Evolutionary conservation across 2,888 invertebrate species (phyloP).

Genomic region (Ernsta delagoae): DNA sequence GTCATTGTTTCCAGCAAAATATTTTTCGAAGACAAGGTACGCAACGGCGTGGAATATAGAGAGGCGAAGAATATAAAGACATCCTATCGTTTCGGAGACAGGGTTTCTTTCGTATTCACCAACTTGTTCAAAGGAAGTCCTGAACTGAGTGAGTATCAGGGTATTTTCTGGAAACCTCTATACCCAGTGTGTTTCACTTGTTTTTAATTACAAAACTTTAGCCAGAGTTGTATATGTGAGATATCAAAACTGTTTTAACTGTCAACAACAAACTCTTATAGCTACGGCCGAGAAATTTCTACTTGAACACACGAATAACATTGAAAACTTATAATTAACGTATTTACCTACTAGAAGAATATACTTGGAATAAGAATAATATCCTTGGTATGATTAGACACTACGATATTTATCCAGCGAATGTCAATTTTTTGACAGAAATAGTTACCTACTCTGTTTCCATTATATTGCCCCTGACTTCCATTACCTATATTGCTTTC

Average conservation of each 20-base stretch:
- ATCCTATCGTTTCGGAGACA: constrained; percentile 54
- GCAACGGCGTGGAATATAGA: constrained; percentile 60
- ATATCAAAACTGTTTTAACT: too few relatives aligned
- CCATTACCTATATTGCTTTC: not conserved
- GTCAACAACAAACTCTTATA: too few relatives aligned
- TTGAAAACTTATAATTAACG: too few relatives aligned
- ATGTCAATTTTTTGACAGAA: not conserved
- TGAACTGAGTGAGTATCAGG: constrained; percentile 61
- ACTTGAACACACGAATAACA: too few relatives aligned
- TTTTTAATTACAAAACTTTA: too few relatives aligned
- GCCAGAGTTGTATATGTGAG: too few relatives aligned
- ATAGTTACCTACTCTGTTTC: too few relatives aligned
- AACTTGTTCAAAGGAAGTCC: constrained; percentile 69
- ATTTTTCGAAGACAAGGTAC: constrained; percentile 55
- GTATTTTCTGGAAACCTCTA: not conserved
- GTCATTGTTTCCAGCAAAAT: constrained; percentile 49
- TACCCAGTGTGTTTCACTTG: too few relatives aligned
- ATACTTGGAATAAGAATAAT: not conserved
- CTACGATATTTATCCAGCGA: not conserved
- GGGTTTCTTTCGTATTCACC: constrained; percentile 56
- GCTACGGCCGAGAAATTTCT: too few relatives aligned
- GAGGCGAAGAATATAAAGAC: constrained; percentile 55
- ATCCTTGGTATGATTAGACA: too few relatives aligned
- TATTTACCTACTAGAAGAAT: too few relatives aligned
- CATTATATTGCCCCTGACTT: too few relatives aligned